phyloP scores from a whole-genome alignment of 1,140 invertebrate genomes.

The Pomacea maculata region DNA sequence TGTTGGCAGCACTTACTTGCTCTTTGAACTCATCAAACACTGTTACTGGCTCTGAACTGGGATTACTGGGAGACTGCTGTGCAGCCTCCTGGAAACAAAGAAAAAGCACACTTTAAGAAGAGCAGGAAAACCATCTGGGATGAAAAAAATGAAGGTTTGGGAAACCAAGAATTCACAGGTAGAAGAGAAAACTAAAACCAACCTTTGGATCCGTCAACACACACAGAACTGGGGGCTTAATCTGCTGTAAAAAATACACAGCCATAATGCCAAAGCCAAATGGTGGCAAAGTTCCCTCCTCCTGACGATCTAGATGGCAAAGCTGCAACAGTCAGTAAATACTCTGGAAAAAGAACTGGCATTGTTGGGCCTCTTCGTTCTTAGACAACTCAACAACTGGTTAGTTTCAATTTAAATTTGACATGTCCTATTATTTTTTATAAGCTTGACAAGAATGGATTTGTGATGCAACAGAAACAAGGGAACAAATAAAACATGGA shows the following conservation, averaged over 20 bases:
- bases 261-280: slow-evolving; percentile 59
- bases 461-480: neutral
- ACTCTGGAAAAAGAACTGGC: neutral
- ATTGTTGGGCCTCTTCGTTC: neutral
- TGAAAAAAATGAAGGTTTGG: too few relatives aligned
- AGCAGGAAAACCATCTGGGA: too few relatives aligned
- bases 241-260: slow-evolving; percentile 62
- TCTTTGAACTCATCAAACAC: too few relatives aligned
- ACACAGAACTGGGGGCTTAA: slow-evolving; percentile 57
- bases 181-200: neutral
- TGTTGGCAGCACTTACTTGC: too few relatives aligned
- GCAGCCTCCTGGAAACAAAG: too few relatives aligned
- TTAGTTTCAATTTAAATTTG: neutral
- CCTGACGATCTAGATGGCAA: slow-evolving; percentile 59
- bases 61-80: too few relatives aligned
- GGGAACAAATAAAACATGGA: neutral
- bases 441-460: neutral
- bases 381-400: neutral
- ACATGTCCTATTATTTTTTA: neutral
- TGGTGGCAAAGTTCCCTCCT: slow-evolving; percentile 60
- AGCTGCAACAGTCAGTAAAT: slow-evolving; percentile 43
- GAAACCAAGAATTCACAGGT: neutral
- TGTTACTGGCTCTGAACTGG: too few relatives aligned
- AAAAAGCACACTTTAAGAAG: too few relatives aligned
- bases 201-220: slow-evolving; percentile 18